Evolutionary conservation across 2,888 invertebrate species (phyloP), one percentile per base, ranked within the genome.

Genomic region (Drosophila recens): DNA sequence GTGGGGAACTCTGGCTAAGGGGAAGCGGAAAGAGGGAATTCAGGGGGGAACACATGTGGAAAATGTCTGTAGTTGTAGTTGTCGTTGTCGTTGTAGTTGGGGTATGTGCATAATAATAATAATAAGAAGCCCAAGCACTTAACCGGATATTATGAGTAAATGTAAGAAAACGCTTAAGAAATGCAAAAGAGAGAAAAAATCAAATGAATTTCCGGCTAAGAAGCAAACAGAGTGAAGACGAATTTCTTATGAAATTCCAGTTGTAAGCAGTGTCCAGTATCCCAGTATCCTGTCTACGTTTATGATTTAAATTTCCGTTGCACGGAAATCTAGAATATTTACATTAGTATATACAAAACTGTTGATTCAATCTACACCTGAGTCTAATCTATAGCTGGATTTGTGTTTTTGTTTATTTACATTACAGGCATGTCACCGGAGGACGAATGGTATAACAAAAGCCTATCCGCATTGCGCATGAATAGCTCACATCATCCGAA

Each of bases 361-460:
- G 40, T 42, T 71, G 59, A 76, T 68, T 59, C 54, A 67, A 66
- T 75, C 53, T 34, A 67, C 65, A 67, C 62, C 15, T 23, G 5
- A 17, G n/a, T 8, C 61, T 64, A 74, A 74, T 61, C 46, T 42
- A 27, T 0, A 4, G 15, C 13, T n/a, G 13, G 13, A 10, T 56
- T 2, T 40, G 9, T n/a, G n/a, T 45, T 1, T 48, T 13, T 42
- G 15, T 10, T 33, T 17, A 11, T 40, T 38, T 36, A 10, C 4
- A 17, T 63, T 48, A 2, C 58, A 97, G 98, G 97, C 86, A 97
- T 97, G 97, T 96, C 96, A 82, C 96, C 97, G 52, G 97, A 97
- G 92, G 98, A 97, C 93, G 98, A 98, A 93, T 99, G 98, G 98
- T 99, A 99, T 95, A 99, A 98, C 94, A 98, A 98, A 94, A 98